Evolutionary conservation across 2,113 vertebrate species (phyloP), one percentile per base, ranked within the genome.

Genomic region (Alces alces): DNA sequence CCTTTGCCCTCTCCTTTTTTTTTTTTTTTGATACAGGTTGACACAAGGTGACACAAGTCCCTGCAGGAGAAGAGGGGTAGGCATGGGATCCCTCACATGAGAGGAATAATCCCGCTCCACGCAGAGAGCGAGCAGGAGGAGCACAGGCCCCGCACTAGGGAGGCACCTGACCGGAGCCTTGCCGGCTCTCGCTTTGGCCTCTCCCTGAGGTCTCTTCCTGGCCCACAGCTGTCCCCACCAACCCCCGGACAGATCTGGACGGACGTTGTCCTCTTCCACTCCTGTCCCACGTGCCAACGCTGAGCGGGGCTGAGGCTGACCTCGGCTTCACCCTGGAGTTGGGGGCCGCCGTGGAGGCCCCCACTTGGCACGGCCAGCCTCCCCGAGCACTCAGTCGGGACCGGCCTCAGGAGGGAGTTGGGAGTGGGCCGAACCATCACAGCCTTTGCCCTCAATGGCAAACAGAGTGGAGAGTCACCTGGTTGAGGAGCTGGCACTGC

Each of bases 391-490:
- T 39, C 61, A 36, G 33, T 30, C 23, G 4, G 43, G 57, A 54
- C 30, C 19, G 66, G 23, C 52, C 52, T 93, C 60, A 45, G 30
- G 54, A 89, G 80, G 66, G 70, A 43, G 66, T 55, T 28, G 58
- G 78, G 87, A 91, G 33, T 0, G 12, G 80, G 43, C 58, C 58
- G 58, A 27, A 28, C 28, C 84, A 52, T 30, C 33, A 27, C 14
- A 89, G 85, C 97, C 95, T 98, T 98, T 96, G 96, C 85, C 93
- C 94, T 97, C 47, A 30, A 89, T 92, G 66, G 45, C 89, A 94
- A 85, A 92, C 54, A 54, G 36, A 82, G 28, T 13, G 25, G 54
- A 89, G 43, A 45, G 66, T 54, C 82, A 86, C 54, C 89, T 14
- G 28, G 85, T n/a, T 92, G 66, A 66, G 79, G 19, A 70, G 64